Evolutionary conservation across 2,797 vertebrate genomes (phyloP), one percentile per base, ranked within the genome.

Genomic region (Momotus momota): DNA sequence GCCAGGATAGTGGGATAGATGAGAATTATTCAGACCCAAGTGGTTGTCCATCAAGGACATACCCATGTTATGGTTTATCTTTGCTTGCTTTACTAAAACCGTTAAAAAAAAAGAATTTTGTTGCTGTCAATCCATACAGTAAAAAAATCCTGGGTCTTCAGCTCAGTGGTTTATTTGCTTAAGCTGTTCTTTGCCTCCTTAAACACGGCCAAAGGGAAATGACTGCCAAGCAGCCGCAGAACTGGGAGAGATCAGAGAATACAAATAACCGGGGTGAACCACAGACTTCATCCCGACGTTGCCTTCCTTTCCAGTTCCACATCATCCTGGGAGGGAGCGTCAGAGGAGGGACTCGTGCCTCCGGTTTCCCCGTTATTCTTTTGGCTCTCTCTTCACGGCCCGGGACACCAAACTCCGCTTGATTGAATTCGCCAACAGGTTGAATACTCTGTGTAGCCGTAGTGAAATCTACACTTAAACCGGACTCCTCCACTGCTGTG

Each of bases 361-460:
- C 60, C 25, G 2, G 4, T 57, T 77, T 88, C 52, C 27, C 4
- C 20, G 2, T 82, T 93, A 35, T 40, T 12, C 69, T 31, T 35
- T 13, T 9, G 52, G 18, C 8, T 10, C 10, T 26, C 23, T 5
- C 43, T 64, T 73, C 29, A 4, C 51, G 38, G 27, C 3, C 51
- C 35, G 10, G 7, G 51, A 27, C 78, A 66, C 62, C 27, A 60
- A 66, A 14, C 18, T 9, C 48, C 1, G 10, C 64, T 90, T 96
- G 96, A 97, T 72, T 90, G 97, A 97, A 94, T 86, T 90, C n/a
- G 46, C 95, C 96, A 97, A 31, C 94, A 45, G 95, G 88, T 73
- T 25, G 77, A 58, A n/a, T 5, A 55, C 35, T 22, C 17, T 41
- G 35, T 17, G 61, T 43, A 72, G 66, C 86, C 29, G 38, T 35